Percentiles rank a stretch among this genome's conserved stretches.
Evolutionary conservation across 2,888 invertebrate species (phyloP).

Genomic region (Odontothrips loti): DNA sequence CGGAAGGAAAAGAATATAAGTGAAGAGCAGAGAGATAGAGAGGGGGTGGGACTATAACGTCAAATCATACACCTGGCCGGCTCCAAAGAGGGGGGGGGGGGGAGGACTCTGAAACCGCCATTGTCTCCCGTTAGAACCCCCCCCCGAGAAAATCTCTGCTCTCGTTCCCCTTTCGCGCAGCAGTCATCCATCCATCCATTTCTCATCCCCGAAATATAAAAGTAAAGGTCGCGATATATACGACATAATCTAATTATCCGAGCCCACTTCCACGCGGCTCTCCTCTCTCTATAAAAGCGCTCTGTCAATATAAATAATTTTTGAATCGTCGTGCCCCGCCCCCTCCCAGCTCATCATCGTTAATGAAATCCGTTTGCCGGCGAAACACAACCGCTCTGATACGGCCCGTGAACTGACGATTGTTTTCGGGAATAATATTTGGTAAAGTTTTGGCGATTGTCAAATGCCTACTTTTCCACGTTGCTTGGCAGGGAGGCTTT

Average conservation of each 20-base stretch:
- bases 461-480: too few species aligned
- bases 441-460: too few species aligned
- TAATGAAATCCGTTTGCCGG: background rate
- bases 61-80: constrained; percentile 1
- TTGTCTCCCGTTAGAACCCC: background rate
- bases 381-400: background rate
- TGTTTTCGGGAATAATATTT: too few species aligned
- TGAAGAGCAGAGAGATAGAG: background rate
- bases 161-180: background rate
- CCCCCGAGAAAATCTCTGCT: background rate
- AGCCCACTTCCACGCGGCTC: background rate
- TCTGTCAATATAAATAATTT: background rate
- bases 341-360: background rate
- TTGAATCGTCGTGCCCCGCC: background rate
- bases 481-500: too few species aligned
- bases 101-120: background rate
- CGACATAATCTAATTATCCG: constrained; percentile 7
- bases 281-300: background rate
- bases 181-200: too few species aligned
- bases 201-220: background rate
- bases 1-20: background rate
- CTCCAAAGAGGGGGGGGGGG: background rate
- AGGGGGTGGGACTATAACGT: background rate
- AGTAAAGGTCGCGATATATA: background rate
- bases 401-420: too few species aligned